Evolutionary conservation across 2,888 invertebrate genomes (phyloP), one percentile per base, ranked within the genome.

Genomic region (Myathropa florea): DNA sequence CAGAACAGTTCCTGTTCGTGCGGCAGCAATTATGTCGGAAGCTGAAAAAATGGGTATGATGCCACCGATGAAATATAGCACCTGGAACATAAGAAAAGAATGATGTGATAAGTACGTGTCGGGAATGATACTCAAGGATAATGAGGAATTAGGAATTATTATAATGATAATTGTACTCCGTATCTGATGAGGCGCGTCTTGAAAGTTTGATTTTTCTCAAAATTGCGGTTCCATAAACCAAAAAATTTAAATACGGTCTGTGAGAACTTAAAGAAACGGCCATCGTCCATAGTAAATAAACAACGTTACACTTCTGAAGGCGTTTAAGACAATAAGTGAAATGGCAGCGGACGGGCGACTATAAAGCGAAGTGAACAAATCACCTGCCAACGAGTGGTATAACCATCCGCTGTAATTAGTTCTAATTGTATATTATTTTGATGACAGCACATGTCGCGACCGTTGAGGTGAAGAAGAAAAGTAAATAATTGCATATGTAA

Each of bases 181-280:
- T 65, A 59, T 65, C 21, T 55, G 4, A 36, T 39, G 24, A 65
- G 21, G 14, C 55, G 55, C 3, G 28, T 18, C 28, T 21, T 64
- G 9, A 57, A 75, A 0, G 57, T 57, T 12, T 39, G 14, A 9
- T 24, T 65, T 18, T 75, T 24, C 4, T 21, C 57, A 1, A 18
- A 24, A 0, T 26, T 4, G n/a, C 46, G n/a, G 2, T 33, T 55
- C 75, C 75, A 75, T 2, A 75, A 21, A 4, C 75, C 75, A 24
- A 75, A 18, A 2, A 64, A 59, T 26, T 39, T 28, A 36, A 75
- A 75, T 2, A 75, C 65, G 30, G 57, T 36, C 23, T 65, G 75
- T 2, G 75, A 75, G 10, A 64, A 57, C 18, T 64, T 57, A 6
- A 75, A 65, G 39, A 65, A 65, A 12, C 57, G 21, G 6, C 7